Conservation (phyloP, 2,113 vertebrate species). For the Talpa occidentalis region DNA sequence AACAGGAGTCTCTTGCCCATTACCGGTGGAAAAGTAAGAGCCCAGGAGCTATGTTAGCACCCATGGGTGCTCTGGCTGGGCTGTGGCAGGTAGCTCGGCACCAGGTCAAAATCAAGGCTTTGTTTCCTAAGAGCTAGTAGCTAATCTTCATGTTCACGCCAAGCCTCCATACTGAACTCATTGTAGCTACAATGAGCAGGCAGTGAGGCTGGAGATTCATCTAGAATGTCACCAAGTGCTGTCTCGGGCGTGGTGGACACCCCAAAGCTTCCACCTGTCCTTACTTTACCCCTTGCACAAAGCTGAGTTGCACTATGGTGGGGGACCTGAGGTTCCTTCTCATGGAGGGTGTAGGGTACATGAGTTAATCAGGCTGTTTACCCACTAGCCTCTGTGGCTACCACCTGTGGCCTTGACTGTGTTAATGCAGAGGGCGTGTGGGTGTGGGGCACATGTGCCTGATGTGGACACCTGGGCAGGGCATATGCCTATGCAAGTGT, state of each 20-base stretch:
- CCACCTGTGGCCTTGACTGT: too few relatives aligned
- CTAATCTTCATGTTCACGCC: neutral
- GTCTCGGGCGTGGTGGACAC: neutral
- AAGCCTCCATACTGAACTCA: neutral
- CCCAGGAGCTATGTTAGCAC: neutral
- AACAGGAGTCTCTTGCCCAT: conserved; percentile 3
- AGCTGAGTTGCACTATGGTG: neutral
- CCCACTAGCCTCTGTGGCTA: too few relatives aligned
- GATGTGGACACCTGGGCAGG: too few relatives aligned
- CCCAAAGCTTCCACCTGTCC: neutral
- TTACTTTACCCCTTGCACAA: neutral
- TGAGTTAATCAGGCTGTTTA: too few relatives aligned
- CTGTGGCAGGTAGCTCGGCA: neutral
- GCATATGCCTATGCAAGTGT: too few relatives aligned
- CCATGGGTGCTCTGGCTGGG: conserved; percentile 32
- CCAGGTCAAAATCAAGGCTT: neutral
- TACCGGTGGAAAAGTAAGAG: conserved; percentile 62
- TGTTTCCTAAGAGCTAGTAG: neutral
- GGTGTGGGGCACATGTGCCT: too few relatives aligned
- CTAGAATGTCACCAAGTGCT: neutral
- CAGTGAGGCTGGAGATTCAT: neutral
- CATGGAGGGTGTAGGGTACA: neutral
- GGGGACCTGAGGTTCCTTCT: conserved; percentile 43
- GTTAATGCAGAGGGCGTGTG: too few relatives aligned
- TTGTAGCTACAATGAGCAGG: neutral